Evolutionary conservation across 2,797 vertebrate genomes (phyloP).

Genomic region (Neostethus bicornis): DNA sequence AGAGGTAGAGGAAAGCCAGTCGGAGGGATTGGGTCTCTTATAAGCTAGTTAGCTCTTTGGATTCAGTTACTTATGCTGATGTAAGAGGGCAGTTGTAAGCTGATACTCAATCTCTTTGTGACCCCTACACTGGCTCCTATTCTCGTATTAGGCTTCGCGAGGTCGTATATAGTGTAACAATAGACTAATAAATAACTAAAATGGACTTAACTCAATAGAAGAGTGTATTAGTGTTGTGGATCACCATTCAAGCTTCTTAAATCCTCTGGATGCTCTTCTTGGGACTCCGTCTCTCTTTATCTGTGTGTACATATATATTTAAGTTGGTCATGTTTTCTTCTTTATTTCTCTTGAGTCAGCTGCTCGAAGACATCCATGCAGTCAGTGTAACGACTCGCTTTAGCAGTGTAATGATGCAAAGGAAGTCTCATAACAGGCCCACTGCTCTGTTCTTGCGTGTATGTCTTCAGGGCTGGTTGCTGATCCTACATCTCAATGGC

Average conservation of each 20-base stretch:
- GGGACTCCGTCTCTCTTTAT: conserved; percentile 16
- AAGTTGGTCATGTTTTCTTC: conserved; percentile 19
- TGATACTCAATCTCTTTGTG: conserved; percentile 72
- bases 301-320: conserved; percentile 25
- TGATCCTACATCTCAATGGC: conserved; percentile 60
- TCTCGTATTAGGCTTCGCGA: conserved; percentile 67
- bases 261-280: conserved; percentile 26
- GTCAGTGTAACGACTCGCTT: conserved; percentile 37
- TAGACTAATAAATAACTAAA: conserved; percentile 65
- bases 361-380: conserved; percentile 24
- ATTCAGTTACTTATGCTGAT: conserved; percentile 79
- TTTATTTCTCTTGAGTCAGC: conserved; percentile 20
- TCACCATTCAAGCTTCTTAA: conserved; percentile 34
- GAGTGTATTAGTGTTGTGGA: conserved; percentile 52
- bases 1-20: conserved; percentile 67
- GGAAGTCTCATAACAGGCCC: conserved; percentile 37
- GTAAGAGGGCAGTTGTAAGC: conserved; percentile 75
- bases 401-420: conserved; percentile 52
- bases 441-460: conserved; percentile 21
- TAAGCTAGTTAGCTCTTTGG: conserved; percentile 76
- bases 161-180: conserved; percentile 64
- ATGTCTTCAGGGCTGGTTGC: conserved; percentile 47
- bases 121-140: conserved; percentile 66
- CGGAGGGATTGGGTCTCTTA: conserved; percentile 70
- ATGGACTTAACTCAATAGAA: conserved; percentile 55